Evolutionary conservation across 2,888 invertebrate species (phyloP).

Genomic region (Phytoseiulus persimilis): DNA sequence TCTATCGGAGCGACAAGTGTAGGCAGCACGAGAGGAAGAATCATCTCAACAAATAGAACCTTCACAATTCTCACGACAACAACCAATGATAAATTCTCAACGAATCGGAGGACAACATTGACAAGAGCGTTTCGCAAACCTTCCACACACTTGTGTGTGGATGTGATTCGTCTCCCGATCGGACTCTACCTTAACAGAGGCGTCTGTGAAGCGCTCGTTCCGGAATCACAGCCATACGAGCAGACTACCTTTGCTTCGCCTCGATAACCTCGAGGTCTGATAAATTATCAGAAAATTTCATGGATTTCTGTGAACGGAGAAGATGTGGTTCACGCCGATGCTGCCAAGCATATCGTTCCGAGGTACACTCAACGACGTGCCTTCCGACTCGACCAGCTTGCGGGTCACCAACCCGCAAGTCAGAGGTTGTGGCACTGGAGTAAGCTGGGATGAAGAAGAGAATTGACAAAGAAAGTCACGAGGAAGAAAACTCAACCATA

Average conservation of each 20-base stretch:
- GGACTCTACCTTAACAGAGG: background rate
- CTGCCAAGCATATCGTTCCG: slow-evolving; percentile 5
- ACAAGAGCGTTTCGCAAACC: background rate
- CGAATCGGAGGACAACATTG: background rate
- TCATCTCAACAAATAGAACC: slow-evolving; percentile 17
- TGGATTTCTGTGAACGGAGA: background rate
- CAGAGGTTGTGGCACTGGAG: background rate
- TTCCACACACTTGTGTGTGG: background rate
- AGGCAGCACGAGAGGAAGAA: slow-evolving; percentile 38
- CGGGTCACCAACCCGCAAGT: background rate
- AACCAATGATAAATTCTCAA: background rate
- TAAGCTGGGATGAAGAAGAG: background rate
- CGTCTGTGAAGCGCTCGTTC: background rate
- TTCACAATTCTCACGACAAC: background rate
- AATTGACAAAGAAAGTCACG: background rate
- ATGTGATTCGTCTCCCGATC: background rate
- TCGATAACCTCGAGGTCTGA: background rate
- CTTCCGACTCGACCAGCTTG: background rate
- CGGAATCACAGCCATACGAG: background rate
- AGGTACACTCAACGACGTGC: background rate
- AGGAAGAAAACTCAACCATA: background rate
- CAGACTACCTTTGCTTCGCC: background rate
- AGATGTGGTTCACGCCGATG: background rate
- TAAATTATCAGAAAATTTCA: background rate
- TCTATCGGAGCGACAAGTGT: slow-evolving; percentile 39